phyloP scores from a whole-genome alignment of 2,797 vertebrate species.

The Arrhamphus sclerolepis region DNA sequence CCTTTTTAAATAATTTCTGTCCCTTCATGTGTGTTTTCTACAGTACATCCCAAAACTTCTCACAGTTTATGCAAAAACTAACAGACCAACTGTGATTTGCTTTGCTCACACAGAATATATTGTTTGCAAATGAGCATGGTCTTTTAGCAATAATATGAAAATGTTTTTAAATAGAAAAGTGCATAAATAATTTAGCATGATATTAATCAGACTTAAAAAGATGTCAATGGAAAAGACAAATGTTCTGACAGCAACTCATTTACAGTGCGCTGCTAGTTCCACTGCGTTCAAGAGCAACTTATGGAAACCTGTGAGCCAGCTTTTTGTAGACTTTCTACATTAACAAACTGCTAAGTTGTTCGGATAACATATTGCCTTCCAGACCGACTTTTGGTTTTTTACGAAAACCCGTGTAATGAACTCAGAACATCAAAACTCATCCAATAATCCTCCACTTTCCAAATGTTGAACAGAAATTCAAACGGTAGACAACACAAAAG shows the following conservation, averaged over 20 bases:
- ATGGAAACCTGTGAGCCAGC: neutral
- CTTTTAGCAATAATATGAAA: conserved; percentile 7
- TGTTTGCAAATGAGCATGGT: neutral
- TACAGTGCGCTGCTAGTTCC: conserved; percentile 48
- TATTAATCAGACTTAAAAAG: conserved; percentile 7
- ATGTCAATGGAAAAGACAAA: conserved; percentile 19
- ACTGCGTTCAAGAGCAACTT: conserved; percentile 17
- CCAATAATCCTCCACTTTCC: conserved; percentile 1
- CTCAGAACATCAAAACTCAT: conserved; percentile 13
- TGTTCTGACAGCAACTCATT: conserved; percentile 36
- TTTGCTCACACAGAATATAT: too few relatives aligned
- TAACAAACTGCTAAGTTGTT: too few relatives aligned
- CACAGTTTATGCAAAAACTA: neutral
- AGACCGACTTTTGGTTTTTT: neutral
- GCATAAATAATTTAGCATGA: conserved; percentile 14
- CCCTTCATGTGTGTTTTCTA: neutral
- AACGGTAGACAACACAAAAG: conserved; percentile 16
- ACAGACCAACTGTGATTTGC: too few relatives aligned
- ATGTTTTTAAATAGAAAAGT: conserved; percentile 23
- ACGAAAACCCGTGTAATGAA: neutral
- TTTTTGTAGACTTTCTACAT: conserved; percentile 3
- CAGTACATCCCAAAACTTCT: neutral
- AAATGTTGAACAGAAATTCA: conserved; percentile 13
- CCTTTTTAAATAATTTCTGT: too few relatives aligned
- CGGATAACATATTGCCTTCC: neutral